A percentile compares a stretch with the other conserved stretches of the same genome.
Conservation (phyloP, 35 echinoderm and acorn worm genomes). For the Amphiura filiformis region DNA sequence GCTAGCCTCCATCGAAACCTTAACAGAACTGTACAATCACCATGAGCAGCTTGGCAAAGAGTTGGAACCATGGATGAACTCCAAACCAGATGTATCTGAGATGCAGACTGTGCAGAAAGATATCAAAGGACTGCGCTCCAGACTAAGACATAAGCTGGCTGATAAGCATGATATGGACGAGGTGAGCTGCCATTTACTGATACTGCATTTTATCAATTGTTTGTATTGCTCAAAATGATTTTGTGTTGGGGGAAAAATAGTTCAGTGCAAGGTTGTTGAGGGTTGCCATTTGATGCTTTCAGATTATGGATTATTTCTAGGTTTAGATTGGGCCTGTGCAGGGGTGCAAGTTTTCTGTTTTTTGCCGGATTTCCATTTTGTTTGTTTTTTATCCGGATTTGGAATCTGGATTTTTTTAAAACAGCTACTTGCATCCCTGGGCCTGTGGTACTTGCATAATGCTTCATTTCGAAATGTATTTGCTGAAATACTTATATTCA, state of each 20-base stretch:
- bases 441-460: too few relatives aligned
- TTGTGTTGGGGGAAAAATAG: background rate
- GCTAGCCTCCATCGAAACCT: background rate
- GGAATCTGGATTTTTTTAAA: too few relatives aligned
- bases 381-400: too few relatives aligned
- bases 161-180: slow-evolving; percentile 46
- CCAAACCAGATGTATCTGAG: slow-evolving; percentile 31
- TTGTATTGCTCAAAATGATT: background rate
- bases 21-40: background rate
- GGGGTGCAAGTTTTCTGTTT: too few relatives aligned
- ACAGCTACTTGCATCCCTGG: too few relatives aligned
- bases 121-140: slow-evolving; percentile 21
- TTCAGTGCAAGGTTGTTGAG: background rate
- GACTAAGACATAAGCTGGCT: slow-evolving; percentile 45
- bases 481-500: too few relatives aligned
- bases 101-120: slow-evolving; percentile 32
- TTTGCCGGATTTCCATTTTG: too few relatives aligned
- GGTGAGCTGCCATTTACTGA: slow-evolving; percentile 8
- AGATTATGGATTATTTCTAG: too few relatives aligned
- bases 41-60: background rate
- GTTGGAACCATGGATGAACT: slow-evolving; percentile 24
- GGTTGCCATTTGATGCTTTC: background rate
- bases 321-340: too few relatives aligned
- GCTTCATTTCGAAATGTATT: too few relatives aligned
- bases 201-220: background rate